Conservation (phyloP, 1,140 invertebrate species). For the Sycobia sp. region DNA sequence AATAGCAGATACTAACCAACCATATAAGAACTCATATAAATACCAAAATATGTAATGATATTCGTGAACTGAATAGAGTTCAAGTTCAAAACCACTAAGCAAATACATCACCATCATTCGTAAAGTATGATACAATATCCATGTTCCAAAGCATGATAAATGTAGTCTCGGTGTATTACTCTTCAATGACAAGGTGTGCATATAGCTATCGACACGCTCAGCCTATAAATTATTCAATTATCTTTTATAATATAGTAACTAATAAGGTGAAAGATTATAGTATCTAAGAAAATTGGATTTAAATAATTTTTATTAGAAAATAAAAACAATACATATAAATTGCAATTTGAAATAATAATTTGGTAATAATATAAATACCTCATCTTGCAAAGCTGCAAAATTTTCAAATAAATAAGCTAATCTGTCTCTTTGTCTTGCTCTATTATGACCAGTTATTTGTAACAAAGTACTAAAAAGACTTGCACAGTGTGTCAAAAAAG, state of each 20-base stretch:
- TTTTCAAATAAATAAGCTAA: slow-evolving; percentile 87
- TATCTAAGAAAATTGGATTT: too few relatives aligned
- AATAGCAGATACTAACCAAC: slow-evolving; percentile 89
- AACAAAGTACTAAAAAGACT: slow-evolving; percentile 84
- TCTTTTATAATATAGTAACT: too few relatives aligned
- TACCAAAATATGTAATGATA: slow-evolving; percentile 98
- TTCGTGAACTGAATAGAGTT: slow-evolving; percentile 95
- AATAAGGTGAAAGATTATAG: too few relatives aligned
- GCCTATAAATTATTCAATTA: slow-evolving; percentile 68
- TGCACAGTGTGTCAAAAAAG: slow-evolving; percentile 86
- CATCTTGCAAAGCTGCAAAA: slow-evolving; percentile 90
- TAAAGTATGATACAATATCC: slow-evolving; percentile 95
- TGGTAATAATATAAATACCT: slow-evolving; percentile 69
- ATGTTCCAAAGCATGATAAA: slow-evolving; percentile 90
- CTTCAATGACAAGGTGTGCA: slow-evolving; percentile 75
- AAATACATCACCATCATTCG: slow-evolving; percentile 95
- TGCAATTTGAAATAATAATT: neutral
- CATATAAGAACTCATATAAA: slow-evolving; percentile 92
- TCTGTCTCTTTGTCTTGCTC: slow-evolving; percentile 92
- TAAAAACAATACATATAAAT: slow-evolving; percentile 11
- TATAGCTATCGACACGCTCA: slow-evolving; percentile 85
- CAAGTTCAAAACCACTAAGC: slow-evolving; percentile 91
- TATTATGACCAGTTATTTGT: slow-evolving; percentile 93
- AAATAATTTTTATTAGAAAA: too few relatives aligned
- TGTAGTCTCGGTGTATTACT: slow-evolving; percentile 73